Evolutionary conservation across 35 echinoderm and acorn worm genomes (phyloP), one percentile per base, ranked within the genome.

Genomic region (Heliocidaris erythrogramma): DNA sequence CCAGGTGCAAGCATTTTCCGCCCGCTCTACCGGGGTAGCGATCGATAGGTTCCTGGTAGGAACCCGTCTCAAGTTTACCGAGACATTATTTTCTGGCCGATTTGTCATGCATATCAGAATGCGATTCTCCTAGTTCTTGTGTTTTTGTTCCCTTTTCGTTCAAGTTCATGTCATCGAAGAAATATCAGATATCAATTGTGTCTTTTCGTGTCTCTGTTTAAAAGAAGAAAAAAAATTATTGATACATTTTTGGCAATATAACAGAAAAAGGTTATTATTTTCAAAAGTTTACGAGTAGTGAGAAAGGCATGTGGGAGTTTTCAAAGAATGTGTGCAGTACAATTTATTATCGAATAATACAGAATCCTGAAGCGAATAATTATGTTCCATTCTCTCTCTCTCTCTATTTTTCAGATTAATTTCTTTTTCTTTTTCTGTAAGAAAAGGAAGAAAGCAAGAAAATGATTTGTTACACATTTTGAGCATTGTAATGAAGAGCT

Each of bases 21-120:
- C 65, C 65, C 27, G 65, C 27, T 78, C 65, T 78, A 78, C 65
- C 65, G 65, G 65, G 65, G 65, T 0, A n/a, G 21, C 65, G 65
- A 78, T 78, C 65, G 65, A 78, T 78, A 78, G 7, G 65, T 27
- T 78, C 65, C 18, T n/a, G 65, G 65, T 78, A 78, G 21, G 27
- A 27, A 21, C 65, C 27, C 65, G 65, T 78, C 65, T 78, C 5
- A 78, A 18, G 7, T 7, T 13, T 56, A 78, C 65, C 65, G 65
- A 78, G 65, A 78, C 21, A 78, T 78, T 78, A 78, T 78, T 78
- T 78, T 78, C 65, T 78, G 65, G 65, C 65, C 65, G 65, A 78
- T 78, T 78, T 78, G 65, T 27, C 65, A 78, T 78, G 65, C 65
- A 78, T 24, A 78, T 24, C 8, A n/a, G 65, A 78, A 78, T 78